phyloP scores from a whole-genome alignment of 1,140 invertebrate genomes.

The Brachionus rotundiformis region DNA sequence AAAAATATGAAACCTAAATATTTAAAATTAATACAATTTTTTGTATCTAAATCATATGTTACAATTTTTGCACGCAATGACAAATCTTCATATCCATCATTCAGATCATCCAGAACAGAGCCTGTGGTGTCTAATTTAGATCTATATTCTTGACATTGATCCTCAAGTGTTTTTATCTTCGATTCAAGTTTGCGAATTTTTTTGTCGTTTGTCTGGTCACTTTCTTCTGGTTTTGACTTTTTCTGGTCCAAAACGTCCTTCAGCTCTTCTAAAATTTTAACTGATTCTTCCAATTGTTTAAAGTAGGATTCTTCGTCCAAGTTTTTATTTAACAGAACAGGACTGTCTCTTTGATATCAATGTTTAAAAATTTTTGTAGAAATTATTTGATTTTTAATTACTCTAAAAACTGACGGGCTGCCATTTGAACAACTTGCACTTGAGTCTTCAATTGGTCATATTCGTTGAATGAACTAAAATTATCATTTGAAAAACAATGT shows the following conservation, averaged over 20 bases:
- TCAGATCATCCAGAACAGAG: slow-evolving; percentile 30
- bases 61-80: slow-evolving; percentile 47
- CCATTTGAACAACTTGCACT: slow-evolving; percentile 18
- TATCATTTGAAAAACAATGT: slow-evolving; percentile 1
- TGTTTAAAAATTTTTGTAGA: neutral
- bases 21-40: slow-evolving; percentile 4
- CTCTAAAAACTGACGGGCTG: slow-evolving; percentile 4
- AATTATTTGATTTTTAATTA: no score
- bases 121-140: slow-evolving; percentile 22
- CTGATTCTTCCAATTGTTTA: neutral
- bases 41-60: no score
- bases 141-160: slow-evolving; percentile 21
- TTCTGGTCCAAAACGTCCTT: neutral
- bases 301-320: neutral
- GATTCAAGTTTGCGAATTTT: slow-evolving; percentile 1
- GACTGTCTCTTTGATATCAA: neutral
- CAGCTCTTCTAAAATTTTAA: neutral
- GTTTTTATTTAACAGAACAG: neutral
- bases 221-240: neutral
- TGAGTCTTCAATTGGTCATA: slow-evolving; percentile 5
- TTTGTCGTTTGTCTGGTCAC: neutral
- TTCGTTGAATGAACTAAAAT: neutral
- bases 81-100: slow-evolving; percentile 20
- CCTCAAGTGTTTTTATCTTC: neutral
- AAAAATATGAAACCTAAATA: slow-evolving; percentile 46